A percentile compares a stretch with the other conserved stretches of the same genome.
These are phyloP conservation scores for Campoplex capitator DNA, from an alignment of 2,888 invertebrate genomes.

Conservation along the genomic window DNA sequence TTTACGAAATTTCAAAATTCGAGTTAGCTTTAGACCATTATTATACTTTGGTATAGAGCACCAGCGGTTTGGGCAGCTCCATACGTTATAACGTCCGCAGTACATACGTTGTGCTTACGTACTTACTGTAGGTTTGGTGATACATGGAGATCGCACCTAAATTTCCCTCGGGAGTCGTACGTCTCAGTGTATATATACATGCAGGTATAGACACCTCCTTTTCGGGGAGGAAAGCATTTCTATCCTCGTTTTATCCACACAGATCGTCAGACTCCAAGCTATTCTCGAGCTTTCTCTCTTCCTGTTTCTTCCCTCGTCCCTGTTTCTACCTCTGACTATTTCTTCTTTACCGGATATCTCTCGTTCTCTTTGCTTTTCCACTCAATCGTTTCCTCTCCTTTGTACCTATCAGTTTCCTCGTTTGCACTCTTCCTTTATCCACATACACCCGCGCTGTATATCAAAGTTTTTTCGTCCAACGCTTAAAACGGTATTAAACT, in stretches of 20 bases:
- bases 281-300: slow-evolving; percentile 38
- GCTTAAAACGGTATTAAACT: slow-evolving; percentile 51
- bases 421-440: slow-evolving; percentile 30
- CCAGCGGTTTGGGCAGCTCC: slow-evolving; percentile 22
- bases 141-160: slow-evolving; percentile 82
- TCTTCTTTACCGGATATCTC: slow-evolving; percentile 8
- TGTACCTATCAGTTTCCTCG: slow-evolving; percentile 52
- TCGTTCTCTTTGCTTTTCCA: slow-evolving; percentile 15
- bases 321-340: slow-evolving; percentile 31
- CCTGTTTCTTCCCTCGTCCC: slow-evolving; percentile 4
- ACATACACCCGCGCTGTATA: background rate
- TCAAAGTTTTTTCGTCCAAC: slow-evolving; percentile 37
- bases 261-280: slow-evolving; percentile 15
- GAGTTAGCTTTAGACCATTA: slow-evolving; percentile 22
- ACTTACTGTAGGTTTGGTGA: slow-evolving; percentile 76
- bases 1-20: slow-evolving; percentile 42
- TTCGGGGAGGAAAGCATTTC: slow-evolving; percentile 22
- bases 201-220: slow-evolving; percentile 63
- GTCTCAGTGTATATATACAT: slow-evolving; percentile 70
- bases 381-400: slow-evolving; percentile 30
- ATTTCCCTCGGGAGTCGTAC: slow-evolving; percentile 80
- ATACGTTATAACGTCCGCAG: slow-evolving; percentile 61
- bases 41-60: background rate
- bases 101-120: slow-evolving; percentile 76
- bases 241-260: background rate